Evolutionary conservation across 2,113 vertebrate genomes (phyloP).

Genomic region (Gorilla gorilla): DNA sequence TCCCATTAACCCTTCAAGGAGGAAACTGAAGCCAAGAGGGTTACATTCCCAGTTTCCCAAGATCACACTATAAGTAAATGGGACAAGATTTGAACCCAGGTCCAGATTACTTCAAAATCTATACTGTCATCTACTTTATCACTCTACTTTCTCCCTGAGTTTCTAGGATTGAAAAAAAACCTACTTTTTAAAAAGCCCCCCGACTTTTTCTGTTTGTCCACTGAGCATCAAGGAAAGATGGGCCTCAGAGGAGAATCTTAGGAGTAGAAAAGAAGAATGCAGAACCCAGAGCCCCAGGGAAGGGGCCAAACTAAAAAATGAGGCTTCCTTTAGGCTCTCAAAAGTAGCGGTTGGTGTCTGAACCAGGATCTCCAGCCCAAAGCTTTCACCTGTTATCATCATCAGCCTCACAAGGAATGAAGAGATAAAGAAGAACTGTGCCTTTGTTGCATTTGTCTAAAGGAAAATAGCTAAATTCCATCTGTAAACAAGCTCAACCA

Average conservation of each 20-base stretch:
- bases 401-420: neutral
- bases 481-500: neutral
- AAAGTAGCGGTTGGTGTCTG: neutral
- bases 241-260: neutral
- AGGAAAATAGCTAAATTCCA: neutral
- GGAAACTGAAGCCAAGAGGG: neutral
- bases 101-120: neutral
- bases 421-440: fast-evolving
- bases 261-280: neutral
- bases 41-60: neutral
- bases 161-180: neutral
- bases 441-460: neutral
- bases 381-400: neutral
- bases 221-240: neutral
- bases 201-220: neutral
- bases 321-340: neutral
- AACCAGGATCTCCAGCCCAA: neutral
- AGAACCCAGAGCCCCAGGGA: neutral
- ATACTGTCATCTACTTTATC: neutral
- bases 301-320: neutral
- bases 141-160: neutral
- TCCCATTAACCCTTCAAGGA: neutral
- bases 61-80: neutral
- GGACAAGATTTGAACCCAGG: neutral
- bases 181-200: neutral